Conservation (phyloP, 2,113 vertebrate species). For the Empidonax alnorum region DNA sequence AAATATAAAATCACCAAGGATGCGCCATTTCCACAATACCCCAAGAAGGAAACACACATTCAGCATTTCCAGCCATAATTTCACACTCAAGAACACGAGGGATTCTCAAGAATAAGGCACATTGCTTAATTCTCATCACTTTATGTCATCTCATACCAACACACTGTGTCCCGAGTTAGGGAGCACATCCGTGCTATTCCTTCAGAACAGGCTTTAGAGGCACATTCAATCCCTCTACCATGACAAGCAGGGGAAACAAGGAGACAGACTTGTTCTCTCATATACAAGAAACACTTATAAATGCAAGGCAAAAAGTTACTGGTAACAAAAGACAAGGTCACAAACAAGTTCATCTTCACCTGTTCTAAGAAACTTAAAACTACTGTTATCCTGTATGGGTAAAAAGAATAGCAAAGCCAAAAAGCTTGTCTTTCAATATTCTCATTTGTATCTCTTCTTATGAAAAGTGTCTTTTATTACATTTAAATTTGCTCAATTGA, state of each 20-base stretch:
- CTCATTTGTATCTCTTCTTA: conserved; percentile 8
- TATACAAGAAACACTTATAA: background rate
- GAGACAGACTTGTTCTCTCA: background rate
- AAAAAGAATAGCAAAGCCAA: background rate
- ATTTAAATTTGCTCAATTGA: conserved; percentile 26
- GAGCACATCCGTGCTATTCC: rapidly evolving
- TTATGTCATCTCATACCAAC: background rate
- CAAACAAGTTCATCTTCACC: background rate
- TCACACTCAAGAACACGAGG: background rate
- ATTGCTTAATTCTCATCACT: background rate
- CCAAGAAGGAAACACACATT: background rate
- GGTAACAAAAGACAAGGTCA: background rate
- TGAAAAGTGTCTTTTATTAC: conserved; percentile 20
- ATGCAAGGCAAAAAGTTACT: background rate
- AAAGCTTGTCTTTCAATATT: background rate
- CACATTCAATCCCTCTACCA: background rate
- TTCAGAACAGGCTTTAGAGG: background rate
- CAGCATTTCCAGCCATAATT: background rate
- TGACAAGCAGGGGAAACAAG: background rate
- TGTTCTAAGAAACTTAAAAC: background rate
- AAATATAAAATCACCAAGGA: background rate
- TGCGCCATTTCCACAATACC: background rate
- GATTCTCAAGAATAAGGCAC: background rate
- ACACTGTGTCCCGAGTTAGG: background rate
- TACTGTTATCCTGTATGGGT: background rate